A percentile compares a stretch with the other conserved stretches of the same genome.
Conservation (phyloP, 2,113 vertebrate species). For the Oreochromis aureus region DNA sequence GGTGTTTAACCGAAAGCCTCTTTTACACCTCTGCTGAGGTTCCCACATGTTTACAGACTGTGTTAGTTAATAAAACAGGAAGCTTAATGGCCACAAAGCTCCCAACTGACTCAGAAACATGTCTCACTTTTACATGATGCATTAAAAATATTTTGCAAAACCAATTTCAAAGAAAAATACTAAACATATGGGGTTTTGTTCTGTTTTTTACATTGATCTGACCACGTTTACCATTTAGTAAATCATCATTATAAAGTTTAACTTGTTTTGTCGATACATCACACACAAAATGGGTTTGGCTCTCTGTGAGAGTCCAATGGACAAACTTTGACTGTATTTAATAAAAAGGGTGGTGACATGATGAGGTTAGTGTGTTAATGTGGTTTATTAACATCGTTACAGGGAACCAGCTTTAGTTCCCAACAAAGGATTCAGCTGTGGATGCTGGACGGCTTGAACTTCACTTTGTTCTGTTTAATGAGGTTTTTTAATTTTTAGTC, state of each 20-base stretch:
- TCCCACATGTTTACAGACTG: not conserved
- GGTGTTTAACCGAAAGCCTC: not conserved
- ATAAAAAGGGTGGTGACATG: not conserved
- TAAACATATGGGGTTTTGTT: not conserved
- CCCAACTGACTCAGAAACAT: fast-evolving
- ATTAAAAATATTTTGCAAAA: not conserved
- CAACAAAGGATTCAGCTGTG: not conserved
- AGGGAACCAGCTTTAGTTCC: not conserved
- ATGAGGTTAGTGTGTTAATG: not conserved
- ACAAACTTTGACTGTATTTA: not conserved
- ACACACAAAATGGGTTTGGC: not conserved
- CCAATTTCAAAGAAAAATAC: fast-evolving
- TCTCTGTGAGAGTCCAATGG: not conserved
- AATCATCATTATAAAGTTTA: not conserved
- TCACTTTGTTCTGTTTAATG: not conserved
- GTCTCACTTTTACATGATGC: not conserved
- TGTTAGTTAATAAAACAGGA: not conserved
- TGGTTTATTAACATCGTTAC: not conserved
- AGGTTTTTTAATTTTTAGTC: not conserved
- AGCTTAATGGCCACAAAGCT: not conserved
- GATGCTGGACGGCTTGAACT: fast-evolving
- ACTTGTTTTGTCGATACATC: fast-evolving
- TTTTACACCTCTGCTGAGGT: not conserved
- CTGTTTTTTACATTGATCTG: not conserved
- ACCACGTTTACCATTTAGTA: not conserved